Conservation (phyloP, 2,113 vertebrate species). For the Petroica traversi region DNA sequence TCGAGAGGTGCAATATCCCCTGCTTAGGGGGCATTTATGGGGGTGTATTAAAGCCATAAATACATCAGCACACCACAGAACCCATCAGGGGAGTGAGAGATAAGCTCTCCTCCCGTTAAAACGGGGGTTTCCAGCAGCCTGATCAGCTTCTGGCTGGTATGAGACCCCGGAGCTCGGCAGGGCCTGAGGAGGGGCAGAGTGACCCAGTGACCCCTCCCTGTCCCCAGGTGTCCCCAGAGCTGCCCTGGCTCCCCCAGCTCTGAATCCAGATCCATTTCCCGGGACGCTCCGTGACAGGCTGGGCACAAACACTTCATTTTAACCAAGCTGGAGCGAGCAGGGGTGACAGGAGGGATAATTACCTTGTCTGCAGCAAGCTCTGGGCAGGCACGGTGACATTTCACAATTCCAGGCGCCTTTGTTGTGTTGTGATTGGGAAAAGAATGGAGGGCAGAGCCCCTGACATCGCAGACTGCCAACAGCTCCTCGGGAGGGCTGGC, state of each 20-base stretch:
- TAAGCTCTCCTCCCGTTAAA: conserved; percentile 44
- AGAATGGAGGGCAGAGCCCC: conserved; percentile 39
- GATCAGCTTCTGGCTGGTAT: not conserved
- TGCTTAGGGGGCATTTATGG: conserved; percentile 77
- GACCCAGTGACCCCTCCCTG: not conserved
- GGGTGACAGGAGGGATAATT: conserved; percentile 26
- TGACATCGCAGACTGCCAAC: not conserved
- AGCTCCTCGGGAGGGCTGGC: not conserved
- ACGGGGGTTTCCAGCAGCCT: conserved; percentile 22
- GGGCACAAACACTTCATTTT: not conserved
- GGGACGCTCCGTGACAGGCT: not conserved
- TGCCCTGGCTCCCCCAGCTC: not conserved
- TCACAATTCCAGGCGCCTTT: not conserved
- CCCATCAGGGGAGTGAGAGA: conserved; percentile 66
- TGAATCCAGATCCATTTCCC: not conserved
- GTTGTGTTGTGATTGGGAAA: conserved; percentile 16
- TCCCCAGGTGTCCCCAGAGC: not conserved
- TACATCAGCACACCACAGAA: conserved; percentile 60
- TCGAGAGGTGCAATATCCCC: conserved; percentile 74
- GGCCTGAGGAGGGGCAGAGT: not conserved
- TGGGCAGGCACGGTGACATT: conserved; percentile 31
- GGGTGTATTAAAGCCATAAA: conserved; percentile 80
- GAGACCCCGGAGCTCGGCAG: not conserved
- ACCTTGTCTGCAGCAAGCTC: not conserved
- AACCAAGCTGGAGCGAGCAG: not conserved